phyloP scores from a whole-genome alignment of 2,888 invertebrate species.

The Acanthoscelides obtectus region DNA sequence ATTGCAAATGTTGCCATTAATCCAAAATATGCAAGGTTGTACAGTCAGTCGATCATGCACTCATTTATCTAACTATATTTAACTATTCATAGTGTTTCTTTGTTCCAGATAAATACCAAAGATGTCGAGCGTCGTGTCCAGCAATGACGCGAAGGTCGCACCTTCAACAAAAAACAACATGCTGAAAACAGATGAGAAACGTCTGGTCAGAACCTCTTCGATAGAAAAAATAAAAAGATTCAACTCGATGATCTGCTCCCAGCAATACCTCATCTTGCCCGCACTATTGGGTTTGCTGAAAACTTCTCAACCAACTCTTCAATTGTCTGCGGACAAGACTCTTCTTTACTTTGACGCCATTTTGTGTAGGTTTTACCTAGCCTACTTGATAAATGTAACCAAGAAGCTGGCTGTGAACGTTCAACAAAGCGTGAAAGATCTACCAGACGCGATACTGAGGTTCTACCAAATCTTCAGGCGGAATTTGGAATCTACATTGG shows the following conservation, averaged over 20 bases:
- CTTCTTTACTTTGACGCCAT: slow-evolving; percentile 30
- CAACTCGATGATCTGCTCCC: slow-evolving; percentile 42
- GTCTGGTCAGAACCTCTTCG: slow-evolving; percentile 36
- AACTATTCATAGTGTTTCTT: slow-evolving; percentile 11
- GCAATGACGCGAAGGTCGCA: slow-evolving; percentile 18
- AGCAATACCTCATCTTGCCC: slow-evolving; percentile 40
- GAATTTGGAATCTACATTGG: slow-evolving; percentile 19
- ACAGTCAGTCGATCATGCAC: background rate
- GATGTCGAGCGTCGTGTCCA: slow-evolving; percentile 28
- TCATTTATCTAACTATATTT: slow-evolving; percentile 1
- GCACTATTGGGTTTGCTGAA: slow-evolving; percentile 37
- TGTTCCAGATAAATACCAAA: slow-evolving; percentile 10
- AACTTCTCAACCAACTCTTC: slow-evolving; percentile 26
- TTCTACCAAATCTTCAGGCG: slow-evolving; percentile 16
- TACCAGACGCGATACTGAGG: slow-evolving; percentile 9
- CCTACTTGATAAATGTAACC: slow-evolving; percentile 21
- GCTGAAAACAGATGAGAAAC: slow-evolving; percentile 23
- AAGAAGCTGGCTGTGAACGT: slow-evolving; percentile 7
- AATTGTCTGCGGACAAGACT: slow-evolving; percentile 34
- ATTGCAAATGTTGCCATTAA: no score
- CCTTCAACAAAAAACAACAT: slow-evolving; percentile 13
- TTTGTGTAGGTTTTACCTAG: slow-evolving; percentile 28
- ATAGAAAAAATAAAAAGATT: slow-evolving; percentile 39
- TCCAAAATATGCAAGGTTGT: no score
- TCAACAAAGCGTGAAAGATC: slow-evolving; percentile 1